Base-by-base conservation (phyloP, 2,797 vertebrate species). In the Australoheros facetus region DNA sequence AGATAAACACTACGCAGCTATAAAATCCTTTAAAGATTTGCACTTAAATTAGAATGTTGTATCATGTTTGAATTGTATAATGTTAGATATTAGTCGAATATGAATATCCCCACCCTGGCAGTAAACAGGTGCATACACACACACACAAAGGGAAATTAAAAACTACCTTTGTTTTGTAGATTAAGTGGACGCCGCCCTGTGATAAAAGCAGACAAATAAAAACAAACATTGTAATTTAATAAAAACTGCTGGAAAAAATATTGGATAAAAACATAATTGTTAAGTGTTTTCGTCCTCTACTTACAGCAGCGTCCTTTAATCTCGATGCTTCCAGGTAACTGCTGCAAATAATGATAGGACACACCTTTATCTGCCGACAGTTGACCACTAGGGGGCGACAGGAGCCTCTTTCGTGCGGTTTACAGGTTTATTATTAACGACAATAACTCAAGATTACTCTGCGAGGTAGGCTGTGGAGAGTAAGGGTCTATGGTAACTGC, bases 281-380 rank as follows among this genome's bases (percentile, higher is more conserved):
- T 3, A 59, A 0, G 1, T 78, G 7, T 79, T 85, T 82, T 53
- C 28, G 56, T 78, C 0, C 26, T 69, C 74, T 80, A 96, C 96
- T 96, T 88, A 96, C 96, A 95, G 96, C 96, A 96, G 96, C 95
- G 96, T 94, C 95, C 94, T 96, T 95, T 96, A 96, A 95, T 95
- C 94, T 87, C 2, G 80, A 85, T 86, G 89, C 77, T 92, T 82
- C 91, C 93, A 94, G 93, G 92, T 94, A 93, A 95, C 86, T 94
- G 91, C 56, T 79, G 66, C 79, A 78, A 82, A 85, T 53, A 74
- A 23, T 59, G 57, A 77, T 17, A 64, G 75, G 84, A 91, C 94
- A 93, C 96, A 84, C 96, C 95, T 91, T 94, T 89, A 91, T 75
- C 77, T 81, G n/a, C 32, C 11, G 0, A 2, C 0, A 13, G 7